Percentiles rank a stretch among this genome's conserved stretches.
phyloP scores from a whole-genome alignment of 2,797 vertebrate genomes.

The Telmatherina bonti region DNA sequence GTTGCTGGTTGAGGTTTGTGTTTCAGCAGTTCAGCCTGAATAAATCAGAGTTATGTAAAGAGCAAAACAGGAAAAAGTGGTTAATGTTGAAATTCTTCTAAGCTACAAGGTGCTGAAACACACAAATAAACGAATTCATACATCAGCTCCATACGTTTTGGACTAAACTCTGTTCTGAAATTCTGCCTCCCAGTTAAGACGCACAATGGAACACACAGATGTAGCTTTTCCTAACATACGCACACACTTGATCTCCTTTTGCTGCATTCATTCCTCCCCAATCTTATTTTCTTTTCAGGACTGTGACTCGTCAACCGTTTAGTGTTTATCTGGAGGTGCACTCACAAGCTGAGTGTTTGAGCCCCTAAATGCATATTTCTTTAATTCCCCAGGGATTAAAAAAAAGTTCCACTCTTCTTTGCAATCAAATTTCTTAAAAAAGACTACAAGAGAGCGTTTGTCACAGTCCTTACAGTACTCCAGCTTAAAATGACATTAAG shows the following conservation, averaged over 20 bases:
- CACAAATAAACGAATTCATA: slow-evolving; percentile 25
- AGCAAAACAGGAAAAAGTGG: slow-evolving; percentile 15
- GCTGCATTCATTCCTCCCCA: slow-evolving; percentile 60
- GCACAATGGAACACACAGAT: slow-evolving; percentile 43
- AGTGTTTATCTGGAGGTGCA: slow-evolving; percentile 71
- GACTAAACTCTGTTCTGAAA: slow-evolving; percentile 56
- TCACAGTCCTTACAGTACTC: slow-evolving; percentile 55
- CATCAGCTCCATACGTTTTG: slow-evolving; percentile 40
- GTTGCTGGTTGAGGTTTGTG: background rate
- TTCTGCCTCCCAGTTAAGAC: slow-evolving; percentile 44
- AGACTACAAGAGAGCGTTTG: slow-evolving; percentile 61
- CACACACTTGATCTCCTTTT: slow-evolving; percentile 42
- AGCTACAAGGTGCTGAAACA: slow-evolving; percentile 25
- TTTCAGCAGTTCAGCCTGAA: slow-evolving; percentile 17
- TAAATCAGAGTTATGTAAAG: slow-evolving; percentile 13
- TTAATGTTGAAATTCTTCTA: slow-evolving; percentile 11
- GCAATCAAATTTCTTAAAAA: slow-evolving; percentile 67
- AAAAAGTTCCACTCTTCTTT: slow-evolving; percentile 62
- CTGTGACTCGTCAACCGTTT: slow-evolving; percentile 68
- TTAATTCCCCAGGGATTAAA: slow-evolving; percentile 76
- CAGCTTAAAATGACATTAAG: slow-evolving; percentile 64
- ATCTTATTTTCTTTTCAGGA: slow-evolving; percentile 70
- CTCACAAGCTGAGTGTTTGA: slow-evolving; percentile 68
- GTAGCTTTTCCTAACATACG: slow-evolving; percentile 24
- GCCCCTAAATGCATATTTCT: slow-evolving; percentile 69